phyloP scores from a whole-genome alignment of 2,113 vertebrate species.

The Cairina moschata region DNA sequence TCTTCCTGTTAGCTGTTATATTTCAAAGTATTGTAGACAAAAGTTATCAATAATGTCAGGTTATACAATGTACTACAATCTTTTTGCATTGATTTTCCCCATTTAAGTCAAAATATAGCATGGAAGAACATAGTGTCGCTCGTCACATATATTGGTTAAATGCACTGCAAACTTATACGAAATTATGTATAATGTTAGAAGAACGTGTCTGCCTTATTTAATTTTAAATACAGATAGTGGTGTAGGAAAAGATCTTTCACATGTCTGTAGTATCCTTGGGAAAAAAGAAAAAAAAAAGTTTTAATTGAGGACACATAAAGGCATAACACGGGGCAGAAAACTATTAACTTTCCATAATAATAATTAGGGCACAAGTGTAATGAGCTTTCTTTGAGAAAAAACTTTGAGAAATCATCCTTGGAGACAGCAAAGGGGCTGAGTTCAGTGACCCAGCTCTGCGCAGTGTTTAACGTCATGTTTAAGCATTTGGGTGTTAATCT shows the following conservation, averaged over 20 bases:
- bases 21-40: neutral
- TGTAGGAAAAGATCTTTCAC: neutral
- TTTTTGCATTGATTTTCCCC: neutral
- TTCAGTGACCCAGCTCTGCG: rapidly evolving
- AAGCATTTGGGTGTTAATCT: neutral
- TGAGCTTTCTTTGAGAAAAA: neutral
- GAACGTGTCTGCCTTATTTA: neutral
- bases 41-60: neutral
- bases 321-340: neutral
- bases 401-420: neutral
- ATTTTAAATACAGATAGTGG: neutral
- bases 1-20: neutral
- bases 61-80: neutral
- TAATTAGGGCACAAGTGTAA: neutral
- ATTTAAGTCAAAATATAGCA: neutral
- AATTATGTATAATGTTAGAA: neutral
- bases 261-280: neutral
- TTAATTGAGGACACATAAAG: neutral
- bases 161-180: neutral
- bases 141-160: neutral
- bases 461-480: neutral
- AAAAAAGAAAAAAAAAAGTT: neutral
- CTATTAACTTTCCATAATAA: neutral
- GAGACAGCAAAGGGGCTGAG: neutral
- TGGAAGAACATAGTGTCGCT: neutral